phyloP scores from a whole-genome alignment of 2,113 vertebrate genomes.

The Suncus etruscus region DNA sequence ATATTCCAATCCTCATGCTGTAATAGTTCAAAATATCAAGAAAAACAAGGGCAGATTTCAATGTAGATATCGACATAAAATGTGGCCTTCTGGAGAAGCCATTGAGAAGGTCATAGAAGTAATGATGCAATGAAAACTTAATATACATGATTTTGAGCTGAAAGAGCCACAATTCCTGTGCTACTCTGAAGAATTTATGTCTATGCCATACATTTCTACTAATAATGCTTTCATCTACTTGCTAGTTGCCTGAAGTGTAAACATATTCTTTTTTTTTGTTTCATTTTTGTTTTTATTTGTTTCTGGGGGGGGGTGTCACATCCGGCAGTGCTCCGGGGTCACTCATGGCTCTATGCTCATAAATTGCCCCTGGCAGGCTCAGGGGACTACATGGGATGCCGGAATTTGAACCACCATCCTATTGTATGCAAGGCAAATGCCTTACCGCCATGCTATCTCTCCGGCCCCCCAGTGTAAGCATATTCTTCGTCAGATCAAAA shows the following conservation, averaged over 20 bases:
- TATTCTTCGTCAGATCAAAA: not conserved
- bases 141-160: not conserved
- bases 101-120: not conserved
- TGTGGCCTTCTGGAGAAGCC: not conserved
- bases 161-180: not conserved
- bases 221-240: not conserved
- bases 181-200: accelerated
- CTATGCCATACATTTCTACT: not conserved
- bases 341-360: too few relatives aligned
- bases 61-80: not conserved
- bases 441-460: too few relatives aligned
- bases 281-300: too few relatives aligned
- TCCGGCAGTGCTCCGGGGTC: too few relatives aligned
- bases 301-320: too few relatives aligned
- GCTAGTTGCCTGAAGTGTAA: not conserved
- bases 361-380: too few relatives aligned
- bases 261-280: not conserved
- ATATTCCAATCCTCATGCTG: not conserved
- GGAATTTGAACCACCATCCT: too few relatives aligned
- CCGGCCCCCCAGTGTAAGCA: not conserved
- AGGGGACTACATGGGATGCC: too few relatives aligned
- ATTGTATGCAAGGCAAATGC: too few relatives aligned
- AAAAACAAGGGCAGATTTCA: not conserved
- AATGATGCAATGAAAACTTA: not conserved
- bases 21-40: not conserved